These are phyloP conservation scores for Leuctra nigra DNA, from an alignment of 2,888 invertebrate genomes.

Conservation along the genomic window DNA sequence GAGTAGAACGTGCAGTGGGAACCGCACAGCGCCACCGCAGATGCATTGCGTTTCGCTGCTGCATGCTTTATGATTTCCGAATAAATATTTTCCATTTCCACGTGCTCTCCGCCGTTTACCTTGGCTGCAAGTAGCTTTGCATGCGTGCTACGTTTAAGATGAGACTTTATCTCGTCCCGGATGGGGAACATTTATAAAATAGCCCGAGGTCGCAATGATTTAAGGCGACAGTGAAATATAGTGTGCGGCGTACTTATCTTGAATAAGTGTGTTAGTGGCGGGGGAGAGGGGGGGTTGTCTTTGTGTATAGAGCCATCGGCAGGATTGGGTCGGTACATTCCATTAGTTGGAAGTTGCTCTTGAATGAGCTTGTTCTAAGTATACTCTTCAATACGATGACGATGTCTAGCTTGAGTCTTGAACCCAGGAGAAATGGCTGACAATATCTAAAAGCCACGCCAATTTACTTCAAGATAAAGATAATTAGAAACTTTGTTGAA, in stretches of 20 bases:
- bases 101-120: neutral
- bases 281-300: constrained; percentile 12
- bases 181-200: constrained; percentile 15
- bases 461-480: too few species aligned
- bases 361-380: too few species aligned
- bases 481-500: too few species aligned
- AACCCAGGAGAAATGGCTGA: too few species aligned
- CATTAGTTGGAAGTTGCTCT: neutral
- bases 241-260: constrained; percentile 18
- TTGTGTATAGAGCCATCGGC: constrained; percentile 11
- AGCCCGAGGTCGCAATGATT: constrained; percentile 17
- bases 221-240: constrained; percentile 15
- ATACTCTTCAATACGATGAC: too few species aligned
- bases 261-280: too few species aligned
- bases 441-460: too few species aligned
- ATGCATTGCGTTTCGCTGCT: too few species aligned
- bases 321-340: constrained; percentile 8
- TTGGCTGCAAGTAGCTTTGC: neutral
- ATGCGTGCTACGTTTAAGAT: constrained; percentile 10
- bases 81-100: constrained; percentile 5
- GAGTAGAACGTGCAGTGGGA: too few species aligned
- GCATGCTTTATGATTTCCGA: neutral
- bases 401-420: too few species aligned
- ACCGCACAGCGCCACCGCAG: too few species aligned
- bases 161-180: constrained; percentile 8